Evolutionary conservation across 2,888 invertebrate species (phyloP).

Genomic region (Hedychridium roseum): DNA sequence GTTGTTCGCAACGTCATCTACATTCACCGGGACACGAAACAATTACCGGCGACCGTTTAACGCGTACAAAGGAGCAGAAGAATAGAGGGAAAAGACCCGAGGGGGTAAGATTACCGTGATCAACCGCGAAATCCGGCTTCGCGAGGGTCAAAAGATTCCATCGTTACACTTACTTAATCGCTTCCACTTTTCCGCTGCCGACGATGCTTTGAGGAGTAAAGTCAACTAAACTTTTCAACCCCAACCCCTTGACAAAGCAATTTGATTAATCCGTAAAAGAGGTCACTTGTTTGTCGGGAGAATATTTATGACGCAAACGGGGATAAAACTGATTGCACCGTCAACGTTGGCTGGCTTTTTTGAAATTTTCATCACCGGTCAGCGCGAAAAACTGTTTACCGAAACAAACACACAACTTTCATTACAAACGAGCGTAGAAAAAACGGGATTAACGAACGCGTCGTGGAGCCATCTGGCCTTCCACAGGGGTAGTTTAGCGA

Average conservation of each 20-base stretch:
- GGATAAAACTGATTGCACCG: no score
- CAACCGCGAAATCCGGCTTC: conserved; percentile 42
- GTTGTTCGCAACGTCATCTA: conserved; percentile 24
- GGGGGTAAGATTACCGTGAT: conserved; percentile 30
- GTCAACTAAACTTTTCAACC: no score
- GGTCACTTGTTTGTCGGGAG: no score
- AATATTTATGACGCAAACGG: no score
- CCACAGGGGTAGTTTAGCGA: conserved; percentile 23
- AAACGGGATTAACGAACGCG: background rate
- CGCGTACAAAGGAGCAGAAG: conserved; percentile 34
- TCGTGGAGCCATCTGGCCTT: conserved; percentile 38
- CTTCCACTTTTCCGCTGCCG: no score
- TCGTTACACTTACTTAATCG: conserved; percentile 33
- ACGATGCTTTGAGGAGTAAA: no score
- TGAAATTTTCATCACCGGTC: no score
- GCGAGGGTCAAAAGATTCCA: conserved; percentile 44
- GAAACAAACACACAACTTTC: background rate
- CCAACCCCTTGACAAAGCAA: no score
- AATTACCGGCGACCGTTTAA: conserved; percentile 45
- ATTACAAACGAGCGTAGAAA: background rate
- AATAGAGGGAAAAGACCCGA: conserved; percentile 26
- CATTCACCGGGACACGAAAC: conserved; percentile 47
- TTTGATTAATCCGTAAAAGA: no score
- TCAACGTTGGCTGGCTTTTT: no score
- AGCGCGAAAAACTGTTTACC: background rate